Evolutionary conservation across 1,140 invertebrate genomes (phyloP).

Genomic region (Bombus haemorrhoidalis): DNA sequence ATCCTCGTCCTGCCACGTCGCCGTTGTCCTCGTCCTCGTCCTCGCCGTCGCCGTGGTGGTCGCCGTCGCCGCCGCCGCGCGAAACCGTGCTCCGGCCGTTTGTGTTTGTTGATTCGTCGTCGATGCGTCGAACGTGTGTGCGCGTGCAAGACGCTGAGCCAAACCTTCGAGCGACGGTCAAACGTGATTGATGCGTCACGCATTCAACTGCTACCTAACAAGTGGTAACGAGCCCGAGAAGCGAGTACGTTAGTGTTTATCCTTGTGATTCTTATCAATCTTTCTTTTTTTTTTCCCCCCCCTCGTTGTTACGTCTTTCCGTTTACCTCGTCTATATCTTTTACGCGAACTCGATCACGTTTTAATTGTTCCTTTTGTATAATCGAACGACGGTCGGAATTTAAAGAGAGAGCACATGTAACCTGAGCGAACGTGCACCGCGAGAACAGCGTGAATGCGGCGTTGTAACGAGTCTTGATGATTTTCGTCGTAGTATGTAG

Average conservation of each 20-base stretch:
- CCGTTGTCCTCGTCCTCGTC: slow-evolving; percentile 43
- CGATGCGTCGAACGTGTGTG: slow-evolving; percentile 19
- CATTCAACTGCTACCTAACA: slow-evolving; percentile 42
- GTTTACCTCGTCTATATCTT: background rate
- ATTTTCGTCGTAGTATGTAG: background rate
- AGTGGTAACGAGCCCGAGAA: slow-evolving; percentile 40
- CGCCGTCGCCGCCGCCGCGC: slow-evolving; percentile 46
- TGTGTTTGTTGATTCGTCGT: slow-evolving; percentile 32
- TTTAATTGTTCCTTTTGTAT: background rate
- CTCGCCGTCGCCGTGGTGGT: slow-evolving; percentile 31
- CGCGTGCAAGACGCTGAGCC: slow-evolving; percentile 40
- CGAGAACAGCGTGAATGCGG: background rate
- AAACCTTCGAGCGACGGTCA: slow-evolving; percentile 18
- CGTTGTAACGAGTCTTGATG: background rate
- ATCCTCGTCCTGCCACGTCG: slow-evolving; percentile 41
- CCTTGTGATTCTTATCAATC: too few relatives aligned
- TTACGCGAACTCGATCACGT: background rate
- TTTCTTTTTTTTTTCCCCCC: background rate
- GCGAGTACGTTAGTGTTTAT: slow-evolving; percentile 33
- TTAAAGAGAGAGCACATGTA: background rate
- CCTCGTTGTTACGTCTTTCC: background rate
- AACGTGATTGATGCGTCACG: slow-evolving; percentile 46
- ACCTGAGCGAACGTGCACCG: background rate
- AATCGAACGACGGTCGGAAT: background rate
- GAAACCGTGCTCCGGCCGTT: slow-evolving; percentile 29